Evolutionary conservation across 1,140 invertebrate species (phyloP).

Genomic region (Heliconius congener): DNA sequence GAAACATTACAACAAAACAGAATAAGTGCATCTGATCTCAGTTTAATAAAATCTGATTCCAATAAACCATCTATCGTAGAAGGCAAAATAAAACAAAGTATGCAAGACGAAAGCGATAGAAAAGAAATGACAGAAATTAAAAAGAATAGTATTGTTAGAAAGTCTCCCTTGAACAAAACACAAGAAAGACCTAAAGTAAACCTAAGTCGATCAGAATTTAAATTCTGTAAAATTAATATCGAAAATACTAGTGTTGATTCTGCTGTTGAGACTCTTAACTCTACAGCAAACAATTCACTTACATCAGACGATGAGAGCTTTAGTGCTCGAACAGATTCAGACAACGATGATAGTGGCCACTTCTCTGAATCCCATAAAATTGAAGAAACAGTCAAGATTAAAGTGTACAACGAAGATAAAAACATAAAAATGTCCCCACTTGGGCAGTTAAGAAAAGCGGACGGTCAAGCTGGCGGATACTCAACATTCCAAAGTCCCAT

Average conservation of each 20-base stretch:
- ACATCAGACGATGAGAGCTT: slow-evolving; percentile 80
- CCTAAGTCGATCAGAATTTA: slow-evolving; percentile 81
- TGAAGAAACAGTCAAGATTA: slow-evolving; percentile 79
- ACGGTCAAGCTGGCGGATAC: slow-evolving; percentile 71
- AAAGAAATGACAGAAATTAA: slow-evolving; percentile 77
- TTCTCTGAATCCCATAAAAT: slow-evolving; percentile 76
- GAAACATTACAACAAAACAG: slow-evolving; percentile 84
- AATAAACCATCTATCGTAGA: slow-evolving; percentile 72
- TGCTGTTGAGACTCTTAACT: slow-evolving; percentile 70
- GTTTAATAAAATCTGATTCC: slow-evolving; percentile 54
- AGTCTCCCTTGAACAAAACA: slow-evolving; percentile 82
- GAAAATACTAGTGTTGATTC: slow-evolving; percentile 76
- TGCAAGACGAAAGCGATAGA: slow-evolving; percentile 73
- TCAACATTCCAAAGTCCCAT: slow-evolving; percentile 78
- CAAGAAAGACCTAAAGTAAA: slow-evolving; percentile 83
- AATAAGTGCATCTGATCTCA: slow-evolving; percentile 57
- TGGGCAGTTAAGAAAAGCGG: slow-evolving; percentile 74
- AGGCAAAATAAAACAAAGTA: slow-evolving; percentile 73
- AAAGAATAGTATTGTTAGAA: slow-evolving; percentile 82
- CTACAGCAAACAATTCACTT: slow-evolving; percentile 74
- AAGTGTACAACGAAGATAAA: slow-evolving; percentile 78
- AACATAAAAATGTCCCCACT: slow-evolving; percentile 71
- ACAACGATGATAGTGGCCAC: slow-evolving; percentile 79
- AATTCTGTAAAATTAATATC: slow-evolving; percentile 81
- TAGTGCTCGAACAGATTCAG: slow-evolving; percentile 76